Conservation (phyloP, 2,797 vertebrate species). For the Onychomys arenicola region DNA sequence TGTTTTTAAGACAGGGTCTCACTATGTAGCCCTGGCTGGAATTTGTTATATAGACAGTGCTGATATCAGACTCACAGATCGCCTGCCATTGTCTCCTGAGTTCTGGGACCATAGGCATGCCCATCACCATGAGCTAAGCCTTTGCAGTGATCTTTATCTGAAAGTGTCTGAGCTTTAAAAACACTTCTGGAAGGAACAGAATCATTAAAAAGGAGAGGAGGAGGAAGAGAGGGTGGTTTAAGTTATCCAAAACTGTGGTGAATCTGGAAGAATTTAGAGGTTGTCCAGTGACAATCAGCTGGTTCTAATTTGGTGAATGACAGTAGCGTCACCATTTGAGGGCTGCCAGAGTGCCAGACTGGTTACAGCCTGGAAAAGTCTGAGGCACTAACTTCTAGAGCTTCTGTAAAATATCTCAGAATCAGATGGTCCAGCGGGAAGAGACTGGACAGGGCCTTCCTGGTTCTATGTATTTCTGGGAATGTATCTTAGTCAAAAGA, state of each 20-base stretch:
- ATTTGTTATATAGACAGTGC: not conserved
- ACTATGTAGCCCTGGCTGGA: not conserved
- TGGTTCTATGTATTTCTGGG: conserved; percentile 28
- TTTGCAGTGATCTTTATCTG: conserved; percentile 10
- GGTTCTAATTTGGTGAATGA: not conserved
- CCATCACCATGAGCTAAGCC: not conserved
- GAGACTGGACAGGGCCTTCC: not conserved
- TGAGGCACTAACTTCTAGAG: not conserved
- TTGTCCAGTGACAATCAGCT: not conserved
- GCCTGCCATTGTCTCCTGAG: not conserved
- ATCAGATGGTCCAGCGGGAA: not conserved
- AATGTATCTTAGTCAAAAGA: not conserved
- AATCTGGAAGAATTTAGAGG: not conserved
- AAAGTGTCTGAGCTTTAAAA: not conserved
- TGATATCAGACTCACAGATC: not conserved
- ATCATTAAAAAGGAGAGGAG: not conserved
- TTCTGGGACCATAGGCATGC: not conserved
- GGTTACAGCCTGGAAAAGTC: not conserved
- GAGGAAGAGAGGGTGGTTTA: not conserved
- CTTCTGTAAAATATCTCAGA: not conserved
- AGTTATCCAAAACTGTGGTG: not conserved
- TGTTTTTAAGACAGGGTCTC: not conserved
- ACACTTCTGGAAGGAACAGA: not conserved
- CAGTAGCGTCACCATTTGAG: not conserved
- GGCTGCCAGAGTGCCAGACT: not conserved